phyloP scores from a whole-genome alignment of 1,140 invertebrate genomes.

The Zaprionus lachaisei region DNA sequence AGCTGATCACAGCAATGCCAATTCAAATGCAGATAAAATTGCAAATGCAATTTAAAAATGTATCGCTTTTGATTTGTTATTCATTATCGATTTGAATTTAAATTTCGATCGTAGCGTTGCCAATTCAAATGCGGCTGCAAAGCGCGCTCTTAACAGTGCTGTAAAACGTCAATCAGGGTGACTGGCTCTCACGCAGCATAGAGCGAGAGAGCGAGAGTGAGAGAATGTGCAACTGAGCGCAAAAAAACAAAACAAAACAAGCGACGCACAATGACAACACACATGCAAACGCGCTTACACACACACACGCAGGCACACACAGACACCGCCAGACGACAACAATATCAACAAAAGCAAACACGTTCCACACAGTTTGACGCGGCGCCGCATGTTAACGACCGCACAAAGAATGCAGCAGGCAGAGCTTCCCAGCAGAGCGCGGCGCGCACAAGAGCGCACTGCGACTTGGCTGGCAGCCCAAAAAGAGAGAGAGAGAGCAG shows the following conservation, averaged over 20 bases:
- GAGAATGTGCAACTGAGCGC: slow-evolving; percentile 37
- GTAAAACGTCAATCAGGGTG: slow-evolving; percentile 38
- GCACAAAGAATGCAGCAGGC: slow-evolving; percentile 64
- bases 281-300: neutral
- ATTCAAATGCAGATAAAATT: slow-evolving; percentile 26
- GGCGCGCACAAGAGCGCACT: slow-evolving; percentile 47
- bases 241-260: slow-evolving; percentile 60
- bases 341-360: slow-evolving; percentile 52
- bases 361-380: slow-evolving; percentile 59
- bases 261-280: slow-evolving; percentile 42
- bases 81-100: neutral
- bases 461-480: slow-evolving; percentile 56
- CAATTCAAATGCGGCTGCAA: slow-evolving; percentile 36
- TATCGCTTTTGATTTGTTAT: neutral
- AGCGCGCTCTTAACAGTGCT: slow-evolving; percentile 57
- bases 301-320: slow-evolving; percentile 30
- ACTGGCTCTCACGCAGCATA: slow-evolving; percentile 17
- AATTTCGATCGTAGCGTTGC: slow-evolving; percentile 55
- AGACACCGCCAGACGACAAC: slow-evolving; percentile 29
- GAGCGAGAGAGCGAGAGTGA: neutral
- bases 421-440: slow-evolving; percentile 23
- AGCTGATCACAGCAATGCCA: slow-evolving; percentile 53
- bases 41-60: too few relatives aligned
- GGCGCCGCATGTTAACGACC: slow-evolving; percentile 70
- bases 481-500: slow-evolving; percentile 35